Percentiles rank a stretch among this genome's conserved stretches.
These are phyloP conservation scores for Tortricodes alternella DNA, from an alignment of 2,888 invertebrate genomes.

Conservation along the genomic window DNA sequence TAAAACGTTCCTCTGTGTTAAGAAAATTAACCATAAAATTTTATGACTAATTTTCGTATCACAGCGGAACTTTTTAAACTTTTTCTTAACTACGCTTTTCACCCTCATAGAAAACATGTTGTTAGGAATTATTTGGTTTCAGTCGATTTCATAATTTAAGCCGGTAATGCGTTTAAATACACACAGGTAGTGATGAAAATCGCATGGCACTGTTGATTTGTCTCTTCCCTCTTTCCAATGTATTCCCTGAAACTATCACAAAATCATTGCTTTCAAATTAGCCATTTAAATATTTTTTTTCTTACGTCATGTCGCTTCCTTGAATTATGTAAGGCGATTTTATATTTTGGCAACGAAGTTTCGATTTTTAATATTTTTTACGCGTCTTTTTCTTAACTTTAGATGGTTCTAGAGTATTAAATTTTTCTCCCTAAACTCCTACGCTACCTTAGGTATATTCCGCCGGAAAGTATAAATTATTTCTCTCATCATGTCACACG, in stretches of 20 bases:
- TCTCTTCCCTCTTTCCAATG: not conserved
- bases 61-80: too few relatives aligned
- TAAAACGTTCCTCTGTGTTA: too few relatives aligned
- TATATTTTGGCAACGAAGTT: conserved; percentile 20
- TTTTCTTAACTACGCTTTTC: too few relatives aligned
- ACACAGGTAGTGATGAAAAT: too few relatives aligned
- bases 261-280: conserved; percentile 9
- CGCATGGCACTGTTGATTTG: not conserved
- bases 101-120: too few relatives aligned
- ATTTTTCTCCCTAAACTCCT: conserved; percentile 13
- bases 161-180: not conserved
- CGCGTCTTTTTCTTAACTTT: conserved; percentile 17
- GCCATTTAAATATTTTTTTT: conserved; percentile 1
- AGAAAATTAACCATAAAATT: too few relatives aligned
- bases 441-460: conserved; percentile 24
- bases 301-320: conserved; percentile 26
- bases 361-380: conserved; percentile 23
- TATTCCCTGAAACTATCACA: conserved; percentile 1
- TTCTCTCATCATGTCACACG: conserved; percentile 44
- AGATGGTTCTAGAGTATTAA: conserved; percentile 16
- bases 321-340: conserved; percentile 25
- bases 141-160: not conserved
- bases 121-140: too few relatives aligned
- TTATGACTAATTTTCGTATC: too few relatives aligned
- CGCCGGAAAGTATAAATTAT: conserved; percentile 34